Evolutionary conservation across 2,113 vertebrate genomes (phyloP).

Genomic region (Tachuris rubrigastra): DNA sequence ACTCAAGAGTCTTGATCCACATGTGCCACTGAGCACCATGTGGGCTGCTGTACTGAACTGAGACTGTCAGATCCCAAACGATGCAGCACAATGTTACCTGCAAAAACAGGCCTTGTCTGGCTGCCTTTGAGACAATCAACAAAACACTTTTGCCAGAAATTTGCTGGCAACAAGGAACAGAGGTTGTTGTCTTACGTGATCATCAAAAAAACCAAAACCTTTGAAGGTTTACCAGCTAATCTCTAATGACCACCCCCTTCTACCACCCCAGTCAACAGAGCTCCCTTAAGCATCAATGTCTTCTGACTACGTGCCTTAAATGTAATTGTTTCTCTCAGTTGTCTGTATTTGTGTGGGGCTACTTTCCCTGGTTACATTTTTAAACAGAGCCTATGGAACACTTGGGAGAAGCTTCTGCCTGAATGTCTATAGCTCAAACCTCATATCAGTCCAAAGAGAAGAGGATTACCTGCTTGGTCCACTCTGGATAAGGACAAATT

Average conservation of each 20-base stretch:
- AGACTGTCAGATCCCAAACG: not conserved
- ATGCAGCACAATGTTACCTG: not conserved
- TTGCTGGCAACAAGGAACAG: not conserved
- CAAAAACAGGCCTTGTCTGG: not conserved
- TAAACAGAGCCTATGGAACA: not conserved
- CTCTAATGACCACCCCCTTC: not conserved
- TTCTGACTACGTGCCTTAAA: fast-evolving
- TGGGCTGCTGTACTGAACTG: not conserved
- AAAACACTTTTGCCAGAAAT: not conserved
- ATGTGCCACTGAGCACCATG: not conserved
- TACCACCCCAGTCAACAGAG: not conserved
- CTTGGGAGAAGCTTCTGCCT: not conserved
- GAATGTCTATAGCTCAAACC: not conserved
- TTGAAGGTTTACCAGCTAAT: not conserved
- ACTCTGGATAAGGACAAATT: not conserved
- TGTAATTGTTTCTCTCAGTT: not conserved
- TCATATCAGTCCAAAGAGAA: not conserved
- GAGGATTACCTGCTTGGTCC: slow-evolving; percentile 45
- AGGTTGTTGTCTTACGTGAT: not conserved
- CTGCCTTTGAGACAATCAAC: not conserved
- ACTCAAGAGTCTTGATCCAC: not conserved
- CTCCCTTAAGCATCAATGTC: not conserved
- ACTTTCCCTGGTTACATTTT: not conserved
- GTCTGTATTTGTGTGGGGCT: not conserved
- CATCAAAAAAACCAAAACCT: not conserved